Evolutionary conservation across 2,797 vertebrate species (phyloP).

Genomic region (Darevskia nairensis): DNA sequence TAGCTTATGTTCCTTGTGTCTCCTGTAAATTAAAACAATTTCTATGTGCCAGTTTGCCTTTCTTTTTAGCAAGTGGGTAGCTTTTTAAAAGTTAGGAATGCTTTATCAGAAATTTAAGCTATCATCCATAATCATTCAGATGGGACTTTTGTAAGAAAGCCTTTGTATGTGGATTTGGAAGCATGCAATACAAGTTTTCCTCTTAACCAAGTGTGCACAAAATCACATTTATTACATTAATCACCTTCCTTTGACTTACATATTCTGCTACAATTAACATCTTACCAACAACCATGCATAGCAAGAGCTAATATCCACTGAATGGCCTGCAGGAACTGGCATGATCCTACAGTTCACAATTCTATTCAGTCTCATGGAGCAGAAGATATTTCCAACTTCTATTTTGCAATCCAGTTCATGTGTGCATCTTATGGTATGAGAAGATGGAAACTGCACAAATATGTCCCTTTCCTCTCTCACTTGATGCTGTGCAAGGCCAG

Average conservation of each 20-base stretch:
- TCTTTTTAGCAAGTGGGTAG: conserved; percentile 1
- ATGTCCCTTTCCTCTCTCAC: not conserved
- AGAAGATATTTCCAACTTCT: not conserved
- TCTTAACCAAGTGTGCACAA: not conserved
- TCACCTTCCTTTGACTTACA: not conserved
- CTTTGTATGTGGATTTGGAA: not conserved
- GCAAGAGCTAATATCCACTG: not conserved
- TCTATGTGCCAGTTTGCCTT: not conserved
- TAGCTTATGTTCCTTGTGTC: not conserved
- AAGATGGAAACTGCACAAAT: not conserved
- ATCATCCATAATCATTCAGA: not conserved
- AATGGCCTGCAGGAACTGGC: not conserved
- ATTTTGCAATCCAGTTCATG: not conserved
- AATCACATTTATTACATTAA: not conserved
- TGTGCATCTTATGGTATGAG: not conserved
- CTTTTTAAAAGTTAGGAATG: not conserved
- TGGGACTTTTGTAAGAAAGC: not conserved
- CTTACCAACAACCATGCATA: not conserved
- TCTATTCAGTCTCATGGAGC: not conserved
- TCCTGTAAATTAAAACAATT: not conserved
- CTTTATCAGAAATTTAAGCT: not conserved
- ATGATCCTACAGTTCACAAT: not conserved
- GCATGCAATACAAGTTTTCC: not conserved
- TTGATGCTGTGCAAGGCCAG: not conserved
- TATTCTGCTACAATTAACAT: not conserved